Conservation (phyloP, 1,140 invertebrate genomes). For the Oreohelix idahoensis region DNA sequence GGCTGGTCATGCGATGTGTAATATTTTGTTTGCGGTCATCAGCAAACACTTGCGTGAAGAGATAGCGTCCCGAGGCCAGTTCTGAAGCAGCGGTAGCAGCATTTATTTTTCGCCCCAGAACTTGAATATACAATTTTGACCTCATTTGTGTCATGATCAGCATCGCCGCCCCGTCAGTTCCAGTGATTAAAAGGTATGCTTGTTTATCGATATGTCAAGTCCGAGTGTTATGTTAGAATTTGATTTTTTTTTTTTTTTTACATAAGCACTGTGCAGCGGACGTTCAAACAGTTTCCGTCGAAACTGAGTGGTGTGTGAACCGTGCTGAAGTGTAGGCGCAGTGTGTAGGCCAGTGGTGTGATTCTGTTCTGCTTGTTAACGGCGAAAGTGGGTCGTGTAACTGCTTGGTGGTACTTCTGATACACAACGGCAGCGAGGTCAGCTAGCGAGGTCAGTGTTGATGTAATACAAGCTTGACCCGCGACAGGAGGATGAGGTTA, state of each 20-base stretch:
- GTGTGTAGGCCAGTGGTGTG: background rate
- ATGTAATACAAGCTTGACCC: background rate
- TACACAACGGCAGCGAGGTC: background rate
- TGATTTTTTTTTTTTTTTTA: background rate
- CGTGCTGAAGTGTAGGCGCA: background rate
- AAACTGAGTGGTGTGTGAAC: background rate
- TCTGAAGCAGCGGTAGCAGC: background rate
- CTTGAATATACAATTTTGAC: background rate
- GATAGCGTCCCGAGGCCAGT: background rate
- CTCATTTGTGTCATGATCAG: slow-evolving; percentile 1
- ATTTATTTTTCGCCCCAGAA: background rate
- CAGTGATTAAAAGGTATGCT: background rate
- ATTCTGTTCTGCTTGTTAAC: too few species aligned
- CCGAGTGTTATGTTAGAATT: background rate
- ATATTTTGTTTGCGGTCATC: slow-evolving; percentile 2
- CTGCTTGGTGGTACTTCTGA: background rate
- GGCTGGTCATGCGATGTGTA: slow-evolving; percentile 3
- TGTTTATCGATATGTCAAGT: background rate
- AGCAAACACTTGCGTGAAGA: background rate
- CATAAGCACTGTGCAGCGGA: background rate
- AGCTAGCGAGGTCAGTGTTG: background rate
- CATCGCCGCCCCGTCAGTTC: background rate
- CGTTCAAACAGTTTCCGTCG: background rate
- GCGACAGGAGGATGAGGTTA: background rate
- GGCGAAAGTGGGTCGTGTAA: background rate